phyloP scores from a whole-genome alignment of 2,113 vertebrate species.

The Rhinoderma darwinii region DNA sequence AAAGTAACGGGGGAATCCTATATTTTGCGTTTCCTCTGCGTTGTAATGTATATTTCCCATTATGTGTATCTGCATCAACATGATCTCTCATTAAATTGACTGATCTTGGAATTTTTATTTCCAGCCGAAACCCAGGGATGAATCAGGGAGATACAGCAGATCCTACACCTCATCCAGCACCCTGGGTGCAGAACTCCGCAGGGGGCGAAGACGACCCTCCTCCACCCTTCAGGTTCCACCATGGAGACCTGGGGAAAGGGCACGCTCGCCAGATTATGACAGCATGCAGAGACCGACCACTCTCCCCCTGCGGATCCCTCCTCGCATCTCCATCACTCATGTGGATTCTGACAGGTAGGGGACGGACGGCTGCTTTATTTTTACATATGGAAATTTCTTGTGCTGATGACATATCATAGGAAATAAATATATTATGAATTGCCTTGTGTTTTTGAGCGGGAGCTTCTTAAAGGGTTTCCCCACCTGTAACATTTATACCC shows the following conservation, averaged over 20 bases:
- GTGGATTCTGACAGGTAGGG: conserved; percentile 77
- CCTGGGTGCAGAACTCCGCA: conserved; percentile 77
- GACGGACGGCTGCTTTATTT: not conserved
- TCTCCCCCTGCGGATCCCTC: conserved; percentile 78
- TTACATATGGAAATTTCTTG: not conserved
- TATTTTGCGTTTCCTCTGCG: no score
- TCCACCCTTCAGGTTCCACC: conserved; percentile 79
- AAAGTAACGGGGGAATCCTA: no score
- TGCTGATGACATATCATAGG: not conserved
- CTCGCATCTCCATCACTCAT: conserved; percentile 82
- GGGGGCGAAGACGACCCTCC: conserved; percentile 76
- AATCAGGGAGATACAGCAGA: conserved; percentile 73
- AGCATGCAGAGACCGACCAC: conserved; percentile 75
- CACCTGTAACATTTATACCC: no score
- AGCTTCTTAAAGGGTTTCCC: no score
- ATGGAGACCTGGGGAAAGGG: conserved; percentile 76
- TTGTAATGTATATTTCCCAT: not conserved
- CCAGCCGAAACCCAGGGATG: conserved; percentile 71
- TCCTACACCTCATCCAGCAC: conserved; percentile 77
- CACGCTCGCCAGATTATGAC: conserved; percentile 74
- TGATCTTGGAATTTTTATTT: conserved; percentile 23
- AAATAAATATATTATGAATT: not conserved
- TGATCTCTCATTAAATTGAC: no score
- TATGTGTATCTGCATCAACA: not conserved
- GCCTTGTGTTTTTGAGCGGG: no score